phyloP scores from a whole-genome alignment of 1,140 invertebrate genomes.

The Chrysomallon squamiferum region DNA sequence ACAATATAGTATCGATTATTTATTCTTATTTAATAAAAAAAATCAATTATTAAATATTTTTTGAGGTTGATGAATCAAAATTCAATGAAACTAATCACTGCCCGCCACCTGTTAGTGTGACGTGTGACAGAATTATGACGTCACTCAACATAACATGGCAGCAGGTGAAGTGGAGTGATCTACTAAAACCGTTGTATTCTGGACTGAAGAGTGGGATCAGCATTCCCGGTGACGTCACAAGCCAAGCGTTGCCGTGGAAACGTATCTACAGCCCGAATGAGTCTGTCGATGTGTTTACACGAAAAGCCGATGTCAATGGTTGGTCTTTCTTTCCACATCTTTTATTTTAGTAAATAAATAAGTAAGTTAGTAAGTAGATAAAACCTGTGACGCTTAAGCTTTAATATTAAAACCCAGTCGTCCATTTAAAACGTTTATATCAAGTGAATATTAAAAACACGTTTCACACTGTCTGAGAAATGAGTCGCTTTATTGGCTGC shows the following conservation, averaged over 20 bases:
- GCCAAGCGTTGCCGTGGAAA: conserved; percentile 13
- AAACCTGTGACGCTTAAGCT: too few species aligned
- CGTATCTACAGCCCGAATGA: conserved; percentile 21
- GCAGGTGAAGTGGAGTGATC: conserved; percentile 34
- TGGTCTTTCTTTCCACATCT: too few species aligned
- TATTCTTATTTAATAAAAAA: conserved; percentile 17
- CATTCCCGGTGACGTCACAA: conserved; percentile 9
- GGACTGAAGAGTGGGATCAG: conserved; percentile 11
- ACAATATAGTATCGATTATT: neutral
- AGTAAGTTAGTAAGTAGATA: too few species aligned
- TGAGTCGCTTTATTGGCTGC: too few species aligned
- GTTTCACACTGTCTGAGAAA: too few species aligned
- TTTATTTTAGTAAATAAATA: too few species aligned
- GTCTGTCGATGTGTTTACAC: too few species aligned
- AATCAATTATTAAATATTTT: conserved; percentile 5
- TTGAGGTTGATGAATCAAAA: conserved; percentile 12
- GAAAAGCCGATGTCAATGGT: too few species aligned
- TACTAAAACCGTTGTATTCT: conserved; percentile 44
- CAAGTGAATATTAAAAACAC: too few species aligned
- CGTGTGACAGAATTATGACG: conserved; percentile 27
- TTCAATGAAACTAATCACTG: conserved; percentile 9
- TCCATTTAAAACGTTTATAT: too few species aligned
- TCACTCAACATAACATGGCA: conserved; percentile 43
- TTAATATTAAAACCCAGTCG: too few species aligned
- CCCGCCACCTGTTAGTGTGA: neutral